These are phyloP conservation scores for Panzeria rudis DNA, from an alignment of 2,888 invertebrate genomes.

Conservation along the genomic window DNA sequence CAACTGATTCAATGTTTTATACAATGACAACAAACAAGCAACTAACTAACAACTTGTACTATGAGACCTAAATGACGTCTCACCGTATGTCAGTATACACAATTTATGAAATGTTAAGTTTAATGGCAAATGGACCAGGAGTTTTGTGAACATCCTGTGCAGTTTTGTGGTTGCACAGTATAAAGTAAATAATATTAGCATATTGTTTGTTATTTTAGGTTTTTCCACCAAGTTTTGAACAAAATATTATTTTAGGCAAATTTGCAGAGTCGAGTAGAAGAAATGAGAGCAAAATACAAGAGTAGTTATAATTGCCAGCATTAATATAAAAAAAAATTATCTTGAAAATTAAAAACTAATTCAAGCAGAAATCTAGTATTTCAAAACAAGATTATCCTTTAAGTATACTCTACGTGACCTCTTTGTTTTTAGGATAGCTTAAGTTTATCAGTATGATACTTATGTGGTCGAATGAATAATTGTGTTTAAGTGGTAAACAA, in stretches of 20 bases:
- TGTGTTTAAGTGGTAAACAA: not conserved
- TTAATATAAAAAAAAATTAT: not conserved
- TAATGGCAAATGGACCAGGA: constrained; percentile 31
- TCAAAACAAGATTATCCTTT: not conserved
- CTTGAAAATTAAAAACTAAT: not conserved
- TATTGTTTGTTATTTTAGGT: constrained; percentile 67
- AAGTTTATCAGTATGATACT: not conserved
- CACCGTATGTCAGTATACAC: constrained; percentile 7
- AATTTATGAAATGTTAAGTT: constrained; percentile 21
- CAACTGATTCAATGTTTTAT: constrained; percentile 51
- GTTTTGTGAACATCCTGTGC: constrained; percentile 43
- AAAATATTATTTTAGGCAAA: constrained; percentile 58
- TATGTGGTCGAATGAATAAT: not conserved
- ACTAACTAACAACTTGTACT: constrained; percentile 14
- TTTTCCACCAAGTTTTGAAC: constrained; percentile 54
- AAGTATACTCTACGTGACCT: not conserved
- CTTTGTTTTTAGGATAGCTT: not conserved
- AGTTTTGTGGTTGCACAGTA: constrained; percentile 48
- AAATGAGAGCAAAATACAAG: not conserved
- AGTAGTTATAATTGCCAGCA: not conserved
- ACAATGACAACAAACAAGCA: constrained; percentile 51
- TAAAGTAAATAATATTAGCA: constrained; percentile 65
- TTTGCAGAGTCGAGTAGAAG: not conserved
- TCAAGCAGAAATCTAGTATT: not conserved
- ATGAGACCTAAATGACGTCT: constrained; percentile 19